phyloP scores from a whole-genome alignment of 2,888 invertebrate species.

The Tenthredo distinguenda region DNA sequence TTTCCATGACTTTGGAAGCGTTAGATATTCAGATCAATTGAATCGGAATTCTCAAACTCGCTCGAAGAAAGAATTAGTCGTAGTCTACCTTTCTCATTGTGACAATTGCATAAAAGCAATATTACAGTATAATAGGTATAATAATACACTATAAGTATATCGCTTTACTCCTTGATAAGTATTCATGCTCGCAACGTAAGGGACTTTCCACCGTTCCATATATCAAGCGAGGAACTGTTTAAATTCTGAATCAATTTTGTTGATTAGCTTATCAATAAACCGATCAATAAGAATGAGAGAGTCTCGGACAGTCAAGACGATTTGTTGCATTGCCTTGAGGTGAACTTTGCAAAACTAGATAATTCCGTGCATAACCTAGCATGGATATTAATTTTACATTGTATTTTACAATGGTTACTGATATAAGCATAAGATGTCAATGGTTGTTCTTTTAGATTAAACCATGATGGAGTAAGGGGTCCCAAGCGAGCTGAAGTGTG shows the following conservation, averaged over 20 bases:
- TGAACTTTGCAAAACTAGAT: too few relatives aligned
- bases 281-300: not conserved
- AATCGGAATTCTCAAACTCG: not conserved
- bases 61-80: not conserved
- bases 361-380: not conserved
- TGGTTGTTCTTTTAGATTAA: not conserved
- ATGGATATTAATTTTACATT: not conserved
- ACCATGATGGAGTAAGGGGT: not conserved
- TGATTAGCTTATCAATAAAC: not conserved
- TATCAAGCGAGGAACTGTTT: not conserved
- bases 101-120: too few relatives aligned
- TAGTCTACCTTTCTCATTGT: not conserved
- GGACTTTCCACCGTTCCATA: not conserved
- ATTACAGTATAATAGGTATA: too few relatives aligned
- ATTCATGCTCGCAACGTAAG: too few relatives aligned
- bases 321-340: not conserved
- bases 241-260: not conserved
- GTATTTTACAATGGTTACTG: not conserved
- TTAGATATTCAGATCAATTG: not conserved
- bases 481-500: not conserved
- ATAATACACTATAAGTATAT: too few relatives aligned
- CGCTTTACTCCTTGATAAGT: too few relatives aligned
- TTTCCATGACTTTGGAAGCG: not conserved
- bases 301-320: not conserved
- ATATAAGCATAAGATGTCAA: not conserved